These are phyloP conservation scores for Belonocnema kinseyi DNA, from an alignment of 1,140 invertebrate genomes.

Conservation along the genomic window DNA sequence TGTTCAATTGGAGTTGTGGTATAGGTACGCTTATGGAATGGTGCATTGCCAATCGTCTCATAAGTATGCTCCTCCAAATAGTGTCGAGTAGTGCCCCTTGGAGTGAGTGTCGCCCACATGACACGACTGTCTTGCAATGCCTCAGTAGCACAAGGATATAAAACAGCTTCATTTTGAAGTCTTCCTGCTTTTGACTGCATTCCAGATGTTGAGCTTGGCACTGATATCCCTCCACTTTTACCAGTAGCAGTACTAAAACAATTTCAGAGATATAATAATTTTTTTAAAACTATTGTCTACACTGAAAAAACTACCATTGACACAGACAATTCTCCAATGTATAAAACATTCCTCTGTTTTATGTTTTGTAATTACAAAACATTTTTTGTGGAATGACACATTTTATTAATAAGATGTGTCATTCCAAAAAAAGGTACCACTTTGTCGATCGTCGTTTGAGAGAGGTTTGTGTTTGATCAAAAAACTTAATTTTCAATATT, in stretches of 20 bases:
- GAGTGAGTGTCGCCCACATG: constrained; percentile 89
- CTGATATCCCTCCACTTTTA: constrained; percentile 65
- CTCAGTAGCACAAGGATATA: constrained; percentile 74
- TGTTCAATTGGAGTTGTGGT: constrained; percentile 67
- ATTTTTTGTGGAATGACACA: too few species aligned
- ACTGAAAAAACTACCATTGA: neutral
- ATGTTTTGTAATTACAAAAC: too few species aligned
- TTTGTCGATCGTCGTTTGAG: too few species aligned
- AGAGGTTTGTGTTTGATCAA: too few species aligned
- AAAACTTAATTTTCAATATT: too few species aligned
- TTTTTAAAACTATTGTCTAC: neutral
- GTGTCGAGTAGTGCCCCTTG: constrained; percentile 82
- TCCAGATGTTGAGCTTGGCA: constrained; percentile 59
- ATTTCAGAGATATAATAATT: constrained; percentile 17
- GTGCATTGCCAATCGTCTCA: constrained; percentile 81
- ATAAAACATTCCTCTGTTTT: too few species aligned
- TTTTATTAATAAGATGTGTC: too few species aligned
- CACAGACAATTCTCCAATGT: too few species aligned
- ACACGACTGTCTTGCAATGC: constrained; percentile 80
- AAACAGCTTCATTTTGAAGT: constrained; percentile 74
- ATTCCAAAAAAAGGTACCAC: too few species aligned
- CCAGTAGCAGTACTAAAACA: constrained; percentile 58
- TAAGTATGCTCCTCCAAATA: constrained; percentile 83
- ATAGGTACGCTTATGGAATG: constrained; percentile 60
- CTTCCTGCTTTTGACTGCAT: constrained; percentile 65